Evolutionary conservation across 2,113 vertebrate species (phyloP), one percentile per base, ranked within the genome.

Genomic region (Megaptera novaeangliae): DNA sequence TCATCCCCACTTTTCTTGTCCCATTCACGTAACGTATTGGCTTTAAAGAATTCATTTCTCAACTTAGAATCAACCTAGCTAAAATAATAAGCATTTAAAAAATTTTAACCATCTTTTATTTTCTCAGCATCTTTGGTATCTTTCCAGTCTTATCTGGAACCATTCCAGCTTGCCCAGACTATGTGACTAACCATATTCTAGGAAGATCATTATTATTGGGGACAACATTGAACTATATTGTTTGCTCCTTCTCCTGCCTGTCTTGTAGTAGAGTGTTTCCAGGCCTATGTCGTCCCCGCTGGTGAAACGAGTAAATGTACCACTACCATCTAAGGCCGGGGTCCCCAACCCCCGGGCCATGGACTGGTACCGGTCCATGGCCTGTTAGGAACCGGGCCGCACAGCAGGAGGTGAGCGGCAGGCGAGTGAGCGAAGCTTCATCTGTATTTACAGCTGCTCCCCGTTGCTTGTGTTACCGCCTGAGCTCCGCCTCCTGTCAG

Each of bases 81-180:
- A 92, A 95, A 94, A 59, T 95, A 84, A 69, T 95, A 85, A 15
- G 59, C 29, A 34, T 74, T 83, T 44, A 20, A 78, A 86, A 74
- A 69, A 77, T 84, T 78, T 15, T 34, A 92, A 12, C 52, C 44
- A 25, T 92, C 36, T 88, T 85, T 85, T 82, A 39, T 97, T 96
- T 97, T 75, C 27, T 46, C 36, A 61, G 25, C 44, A n/a, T 78
- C n/a, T 9, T 90, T 92, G 80, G 25, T 88, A 85, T 72, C 34
- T 95, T 93, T 95, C 74, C 57, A 80, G 11, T 41, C 41, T 77
- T 93, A 81, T 27, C 57, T 57, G 25, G 31, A 72, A 27, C 72
- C 27, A 12, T 94, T 95, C 46, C 17, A 77, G 29, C 36, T 59
- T 96, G 59, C 52, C 39, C 12, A 59, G 52, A 89, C n/a, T 69